A percentile compares a stretch with the other conserved stretches of the same genome.
Conservation (phyloP, 2,113 vertebrate species). For the Plectropomus leopardus region DNA sequence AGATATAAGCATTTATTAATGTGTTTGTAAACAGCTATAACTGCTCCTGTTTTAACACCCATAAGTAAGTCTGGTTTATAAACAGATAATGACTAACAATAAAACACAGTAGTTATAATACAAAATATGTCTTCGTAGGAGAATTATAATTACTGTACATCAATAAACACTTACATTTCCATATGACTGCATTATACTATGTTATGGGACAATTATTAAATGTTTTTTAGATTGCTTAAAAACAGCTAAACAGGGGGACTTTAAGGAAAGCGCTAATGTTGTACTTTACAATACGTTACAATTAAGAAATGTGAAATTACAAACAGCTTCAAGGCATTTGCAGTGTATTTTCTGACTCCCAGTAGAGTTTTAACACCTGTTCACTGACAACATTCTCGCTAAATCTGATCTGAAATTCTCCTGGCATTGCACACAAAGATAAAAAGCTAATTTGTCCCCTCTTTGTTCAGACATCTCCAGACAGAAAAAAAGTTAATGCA, state of each 20-base stretch:
- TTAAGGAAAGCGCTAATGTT: background rate
- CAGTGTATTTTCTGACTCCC: background rate
- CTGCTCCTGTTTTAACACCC: background rate
- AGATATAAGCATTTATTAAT: background rate
- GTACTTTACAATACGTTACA: no score
- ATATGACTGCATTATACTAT: background rate
- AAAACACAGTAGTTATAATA: slow-evolving; percentile 2
- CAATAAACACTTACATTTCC: background rate
- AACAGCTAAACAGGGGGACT: background rate
- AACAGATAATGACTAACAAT: background rate
- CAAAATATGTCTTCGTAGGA: background rate
- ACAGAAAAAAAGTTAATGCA: background rate
- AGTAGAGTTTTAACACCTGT: background rate
- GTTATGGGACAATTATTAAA: background rate
- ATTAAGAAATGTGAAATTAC: slow-evolving; percentile 1
- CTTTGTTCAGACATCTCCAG: background rate
- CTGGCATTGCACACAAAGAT: background rate
- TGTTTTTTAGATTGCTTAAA: background rate
- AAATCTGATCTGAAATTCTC: background rate
- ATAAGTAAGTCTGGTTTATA: background rate
- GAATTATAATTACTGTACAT: slow-evolving; percentile 3
- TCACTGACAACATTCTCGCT: background rate
- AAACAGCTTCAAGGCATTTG: background rate
- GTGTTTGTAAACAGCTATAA: background rate
- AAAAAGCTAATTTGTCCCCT: slow-evolving; percentile 4